Evolutionary conservation across 2,113 vertebrate genomes (phyloP).

Genomic region (Oreamnos americanus): DNA sequence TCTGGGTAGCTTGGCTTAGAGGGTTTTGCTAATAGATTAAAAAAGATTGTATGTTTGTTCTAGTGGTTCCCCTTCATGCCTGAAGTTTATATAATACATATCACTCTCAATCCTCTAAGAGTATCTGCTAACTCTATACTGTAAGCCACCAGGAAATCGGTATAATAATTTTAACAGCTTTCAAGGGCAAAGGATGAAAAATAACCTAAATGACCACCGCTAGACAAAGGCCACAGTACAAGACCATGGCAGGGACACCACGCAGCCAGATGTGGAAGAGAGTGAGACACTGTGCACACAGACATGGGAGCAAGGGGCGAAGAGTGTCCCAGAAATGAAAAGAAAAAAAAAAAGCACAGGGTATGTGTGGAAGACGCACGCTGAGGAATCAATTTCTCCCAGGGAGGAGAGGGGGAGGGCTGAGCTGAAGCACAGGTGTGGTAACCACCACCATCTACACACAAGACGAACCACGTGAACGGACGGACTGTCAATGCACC

Average conservation of each 20-base stretch:
- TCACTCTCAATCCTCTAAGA: not conserved
- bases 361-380: not conserved
- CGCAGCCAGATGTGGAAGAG: rapidly evolving
- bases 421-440: rapidly evolving
- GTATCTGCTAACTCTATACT: not conserved
- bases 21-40: not conserved
- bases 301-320: not conserved
- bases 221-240: not conserved
- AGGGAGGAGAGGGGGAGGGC: not conserved
- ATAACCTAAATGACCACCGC: not conserved
- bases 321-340: no score
- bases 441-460: no score
- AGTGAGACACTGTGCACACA: not conserved
- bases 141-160: no score
- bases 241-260: not conserved
- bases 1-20: not conserved
- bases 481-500: no score
- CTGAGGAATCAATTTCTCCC: not conserved
- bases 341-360: not conserved
- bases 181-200: not conserved
- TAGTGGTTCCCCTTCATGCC: not conserved
- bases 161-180: not conserved
- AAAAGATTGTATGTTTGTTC: not conserved
- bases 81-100: rapidly evolving
- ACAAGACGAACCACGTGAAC: rapidly evolving